Evolutionary conservation across 2,113 vertebrate genomes (phyloP).

Genomic region (Aramus guarauna): DNA sequence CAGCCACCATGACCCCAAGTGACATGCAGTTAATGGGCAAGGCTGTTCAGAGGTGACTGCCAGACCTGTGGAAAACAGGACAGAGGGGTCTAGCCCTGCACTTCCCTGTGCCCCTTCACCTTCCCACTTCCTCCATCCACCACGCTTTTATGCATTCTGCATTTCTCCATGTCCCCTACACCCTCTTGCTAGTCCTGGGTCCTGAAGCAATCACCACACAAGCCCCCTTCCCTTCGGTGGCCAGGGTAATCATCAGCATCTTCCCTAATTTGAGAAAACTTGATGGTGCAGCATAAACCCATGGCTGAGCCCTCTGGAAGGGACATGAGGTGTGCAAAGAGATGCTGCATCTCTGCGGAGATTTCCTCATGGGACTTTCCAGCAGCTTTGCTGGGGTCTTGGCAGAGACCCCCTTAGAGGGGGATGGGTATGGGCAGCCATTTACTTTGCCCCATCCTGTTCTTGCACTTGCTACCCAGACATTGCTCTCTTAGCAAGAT

Average conservation of each 20-base stretch:
- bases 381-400: neutral
- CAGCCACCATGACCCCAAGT: neutral
- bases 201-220: neutral
- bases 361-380: neutral
- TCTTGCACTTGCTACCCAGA: neutral
- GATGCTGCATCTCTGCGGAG: neutral
- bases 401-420: neutral
- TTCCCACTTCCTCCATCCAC: neutral
- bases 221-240: rapidly evolving
- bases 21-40: neutral
- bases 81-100: neutral
- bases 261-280: neutral
- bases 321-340: neutral
- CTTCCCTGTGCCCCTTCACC: neutral
- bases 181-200: neutral
- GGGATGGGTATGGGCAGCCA: neutral
- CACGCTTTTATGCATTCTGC: neutral
- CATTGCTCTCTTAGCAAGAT: neutral
- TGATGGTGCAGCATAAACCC: neutral
- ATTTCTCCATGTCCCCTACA: neutral
- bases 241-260: neutral
- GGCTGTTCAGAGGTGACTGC: neutral
- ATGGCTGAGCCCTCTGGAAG: rapidly evolving
- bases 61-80: rapidly evolving
- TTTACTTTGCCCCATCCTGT: neutral